Evolutionary conservation across 1,140 invertebrate species (phyloP).

Genomic region (Aphelenchoides besseyi): DNA sequence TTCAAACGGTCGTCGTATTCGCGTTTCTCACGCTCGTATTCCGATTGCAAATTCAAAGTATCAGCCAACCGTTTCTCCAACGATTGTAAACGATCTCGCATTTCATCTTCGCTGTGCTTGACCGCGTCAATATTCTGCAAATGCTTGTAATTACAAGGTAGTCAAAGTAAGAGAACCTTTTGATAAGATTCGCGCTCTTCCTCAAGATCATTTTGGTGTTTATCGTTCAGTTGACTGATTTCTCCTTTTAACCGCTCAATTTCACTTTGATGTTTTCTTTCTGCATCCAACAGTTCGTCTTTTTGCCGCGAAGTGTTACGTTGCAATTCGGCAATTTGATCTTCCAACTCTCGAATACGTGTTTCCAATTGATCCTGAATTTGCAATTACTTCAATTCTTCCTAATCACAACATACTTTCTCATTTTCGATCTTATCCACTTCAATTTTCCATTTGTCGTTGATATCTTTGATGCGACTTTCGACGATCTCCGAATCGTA

Average conservation of each 20-base stretch:
- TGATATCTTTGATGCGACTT: conserved; percentile 57
- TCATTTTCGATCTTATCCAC: conserved; percentile 61
- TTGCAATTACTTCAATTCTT: background rate
- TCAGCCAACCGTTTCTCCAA: conserved; percentile 58
- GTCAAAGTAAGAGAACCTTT: conserved; percentile 30
- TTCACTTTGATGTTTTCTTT: conserved; percentile 56
- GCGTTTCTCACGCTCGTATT: conserved; percentile 51
- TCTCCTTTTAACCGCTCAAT: conserved; percentile 58
- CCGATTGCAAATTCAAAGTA: conserved; percentile 54
- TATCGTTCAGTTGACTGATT: conserved; percentile 52
- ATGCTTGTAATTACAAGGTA: no score
- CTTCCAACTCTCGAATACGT: conserved; percentile 56
- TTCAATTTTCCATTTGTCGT: conserved; percentile 60
- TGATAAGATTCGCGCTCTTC: conserved; percentile 57
- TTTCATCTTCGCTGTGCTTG: conserved; percentile 53
- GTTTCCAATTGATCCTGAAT: conserved; percentile 54
- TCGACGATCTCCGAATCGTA: conserved; percentile 59
- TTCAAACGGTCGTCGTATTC: conserved; percentile 59
- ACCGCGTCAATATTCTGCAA: conserved; percentile 55
- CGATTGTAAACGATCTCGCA: conserved; percentile 48
- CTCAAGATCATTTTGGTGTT: conserved; percentile 58
- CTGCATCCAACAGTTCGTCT: conserved; percentile 51
- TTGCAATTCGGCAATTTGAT: conserved; percentile 50
- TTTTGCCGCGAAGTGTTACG: conserved; percentile 46
- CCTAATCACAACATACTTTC: conserved; percentile 39